These are phyloP conservation scores for Anguilla anguilla DNA, from an alignment of 2,797 vertebrate genomes.

Conservation along the genomic window DNA sequence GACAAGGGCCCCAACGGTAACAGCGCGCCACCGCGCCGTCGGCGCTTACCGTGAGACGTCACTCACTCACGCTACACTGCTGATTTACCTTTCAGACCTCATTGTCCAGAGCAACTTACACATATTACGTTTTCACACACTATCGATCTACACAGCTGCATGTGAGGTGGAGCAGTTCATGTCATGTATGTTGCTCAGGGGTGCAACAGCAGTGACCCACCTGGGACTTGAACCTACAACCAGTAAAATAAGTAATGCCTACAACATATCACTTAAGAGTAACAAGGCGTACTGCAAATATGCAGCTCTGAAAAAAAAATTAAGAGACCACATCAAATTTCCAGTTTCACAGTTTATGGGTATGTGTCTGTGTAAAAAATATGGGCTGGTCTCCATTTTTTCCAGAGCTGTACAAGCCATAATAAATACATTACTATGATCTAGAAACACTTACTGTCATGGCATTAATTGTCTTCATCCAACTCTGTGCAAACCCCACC, in stretches of 20 bases:
- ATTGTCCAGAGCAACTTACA: background rate
- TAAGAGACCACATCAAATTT: too few species aligned
- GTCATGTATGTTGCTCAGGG: background rate
- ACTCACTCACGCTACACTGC: background rate
- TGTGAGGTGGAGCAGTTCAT: background rate
- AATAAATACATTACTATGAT: background rate
- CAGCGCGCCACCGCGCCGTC: background rate
- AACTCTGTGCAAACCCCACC: background rate
- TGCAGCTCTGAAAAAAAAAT: background rate
- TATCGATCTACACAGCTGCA: background rate
- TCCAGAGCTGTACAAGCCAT: background rate
- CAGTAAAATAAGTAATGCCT: background rate
- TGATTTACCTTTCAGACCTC: background rate
- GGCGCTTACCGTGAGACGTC: background rate
- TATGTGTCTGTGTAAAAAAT: too few species aligned
- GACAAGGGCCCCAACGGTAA: conserved; percentile 80
- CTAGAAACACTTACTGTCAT: background rate
- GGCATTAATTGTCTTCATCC: background rate
- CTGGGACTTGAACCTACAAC: background rate
- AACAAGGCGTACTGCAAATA: background rate
- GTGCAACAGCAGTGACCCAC: background rate
- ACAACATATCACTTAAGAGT: background rate
- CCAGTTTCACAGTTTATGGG: too few species aligned
- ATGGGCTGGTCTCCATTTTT: too few species aligned
- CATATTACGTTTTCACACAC: background rate